Base-by-base conservation (phyloP, 1,140 invertebrate genomes). In the Leptopilina boulardi region DNA sequence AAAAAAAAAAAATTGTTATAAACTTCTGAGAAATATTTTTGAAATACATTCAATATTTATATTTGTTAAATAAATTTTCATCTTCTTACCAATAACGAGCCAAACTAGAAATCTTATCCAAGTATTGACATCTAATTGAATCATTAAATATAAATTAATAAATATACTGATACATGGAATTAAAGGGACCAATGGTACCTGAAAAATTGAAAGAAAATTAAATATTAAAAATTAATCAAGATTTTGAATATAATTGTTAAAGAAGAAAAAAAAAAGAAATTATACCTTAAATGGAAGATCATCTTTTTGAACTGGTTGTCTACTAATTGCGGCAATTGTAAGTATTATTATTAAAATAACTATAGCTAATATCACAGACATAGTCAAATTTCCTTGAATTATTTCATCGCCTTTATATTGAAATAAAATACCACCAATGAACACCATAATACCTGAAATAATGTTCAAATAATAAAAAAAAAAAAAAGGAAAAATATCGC, bases 91-190 rank as follows among this genome's bases (percentile, higher is more conserved):
- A 42, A 96, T 91, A n/a, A 92, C 82, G 86, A 98, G 93, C 96
- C 97, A 98, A 41, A 96, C 92, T 19, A 91, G 92, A 87, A 98
- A 96, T 84, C 96, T 93, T 66, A 97, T 93, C 97, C 97, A 98
- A 1, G 97, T 98, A 79, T 94, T 92, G 34, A 92, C 86, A 84
- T 96, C 94, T 74, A 98, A 91, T 89, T 97, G 96, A 81, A 97
- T 92, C 96, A 98, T 98, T 30, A 98, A 92, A 88, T 96, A 96
- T 51, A 97, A 88, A 89, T 98, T 98, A 79, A 96, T 94, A 66
- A 97, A 94, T 75, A 98, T 95, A 87, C 96, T 97, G 0, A 96
- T 83, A 78, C 94, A 94, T 0, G 97, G 97, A 51, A 98, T 92
- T 23, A 97, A 90, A 1, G 97, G 97, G 13, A 98, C 96, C 21